These are phyloP conservation scores for Pipa parva DNA, from an alignment of 2,113 vertebrate genomes.

Conservation along the genomic window DNA sequence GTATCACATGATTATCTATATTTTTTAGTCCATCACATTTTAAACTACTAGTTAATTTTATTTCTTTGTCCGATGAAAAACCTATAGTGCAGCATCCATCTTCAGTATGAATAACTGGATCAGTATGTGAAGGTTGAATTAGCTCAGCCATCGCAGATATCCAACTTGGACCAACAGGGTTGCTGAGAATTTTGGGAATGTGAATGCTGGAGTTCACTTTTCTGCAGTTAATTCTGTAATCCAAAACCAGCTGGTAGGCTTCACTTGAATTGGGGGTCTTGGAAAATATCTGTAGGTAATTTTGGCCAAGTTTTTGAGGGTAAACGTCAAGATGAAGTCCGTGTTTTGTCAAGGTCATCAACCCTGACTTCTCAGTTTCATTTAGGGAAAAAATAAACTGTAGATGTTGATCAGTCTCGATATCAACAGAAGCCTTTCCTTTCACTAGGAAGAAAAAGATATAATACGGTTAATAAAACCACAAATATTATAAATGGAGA, in stretches of 20 bases:
- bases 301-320: slow-evolving; percentile 32
- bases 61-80: slow-evolving; percentile 23
- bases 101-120: slow-evolving; percentile 33
- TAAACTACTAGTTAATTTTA: slow-evolving; percentile 32
- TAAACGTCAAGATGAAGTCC: slow-evolving; percentile 47
- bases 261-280: slow-evolving; percentile 2
- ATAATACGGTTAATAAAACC: too few relatives aligned
- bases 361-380: slow-evolving; percentile 8
- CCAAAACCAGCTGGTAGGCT: slow-evolving; percentile 7
- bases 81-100: slow-evolving; percentile 37
- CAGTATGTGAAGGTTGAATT: slow-evolving; percentile 29
- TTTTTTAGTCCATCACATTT: slow-evolving; percentile 5
- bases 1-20: slow-evolving; percentile 30
- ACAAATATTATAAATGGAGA: too few relatives aligned
- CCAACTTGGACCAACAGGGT: slow-evolving; percentile 54
- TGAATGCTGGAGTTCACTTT: slow-evolving; percentile 30
- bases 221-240: slow-evolving; percentile 41
- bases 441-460: slow-evolving; percentile 24
- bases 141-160: slow-evolving; percentile 39
- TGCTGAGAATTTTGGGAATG: slow-evolving; percentile 26
- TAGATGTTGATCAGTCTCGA: slow-evolving; percentile 35
- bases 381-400: slow-evolving; percentile 38
- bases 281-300: slow-evolving; percentile 42
- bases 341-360: slow-evolving; percentile 35
- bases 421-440: slow-evolving; percentile 43